These are phyloP conservation scores for Tauraco erythrolophus DNA, from an alignment of 2,113 vertebrate species.

Conservation along the genomic window DNA sequence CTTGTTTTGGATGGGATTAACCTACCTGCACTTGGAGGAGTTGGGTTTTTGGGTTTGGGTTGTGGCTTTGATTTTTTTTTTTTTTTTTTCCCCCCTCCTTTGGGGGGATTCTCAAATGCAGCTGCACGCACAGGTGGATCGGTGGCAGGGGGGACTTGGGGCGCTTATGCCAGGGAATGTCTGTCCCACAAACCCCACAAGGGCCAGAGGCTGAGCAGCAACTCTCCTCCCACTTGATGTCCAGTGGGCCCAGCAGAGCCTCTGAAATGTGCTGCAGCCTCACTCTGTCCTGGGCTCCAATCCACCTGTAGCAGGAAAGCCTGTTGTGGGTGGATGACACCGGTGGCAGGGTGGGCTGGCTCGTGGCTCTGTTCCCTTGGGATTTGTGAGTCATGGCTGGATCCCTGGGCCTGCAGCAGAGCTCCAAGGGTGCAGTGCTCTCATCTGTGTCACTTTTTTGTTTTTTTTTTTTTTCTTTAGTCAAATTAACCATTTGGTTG, in stretches of 20 bases:
- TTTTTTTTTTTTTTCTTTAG: slow-evolving; percentile 43
- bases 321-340: background rate
- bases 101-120: background rate
- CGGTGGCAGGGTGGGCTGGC: background rate
- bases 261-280: background rate
- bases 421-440: background rate
- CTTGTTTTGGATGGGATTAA: background rate
- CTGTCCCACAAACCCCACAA: background rate
- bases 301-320: background rate
- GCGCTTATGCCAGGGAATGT: accelerated
- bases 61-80: background rate
- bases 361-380: accelerated
- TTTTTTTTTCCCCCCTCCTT: accelerated
- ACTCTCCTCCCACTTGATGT: accelerated
- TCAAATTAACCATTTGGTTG: slow-evolving; percentile 74
- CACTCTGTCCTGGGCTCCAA: background rate
- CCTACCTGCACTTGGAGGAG: background rate
- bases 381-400: background rate
- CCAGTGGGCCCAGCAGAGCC: background rate
- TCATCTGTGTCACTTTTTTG: slow-evolving; percentile 45
- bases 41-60: background rate
- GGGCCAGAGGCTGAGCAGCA: background rate
- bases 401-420: background rate
- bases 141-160: background rate
- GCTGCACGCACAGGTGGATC: accelerated